Evolutionary conservation across 1,140 invertebrate genomes (phyloP), one percentile per base, ranked within the genome.

Genomic region (Procambarus clarkii): DNA sequence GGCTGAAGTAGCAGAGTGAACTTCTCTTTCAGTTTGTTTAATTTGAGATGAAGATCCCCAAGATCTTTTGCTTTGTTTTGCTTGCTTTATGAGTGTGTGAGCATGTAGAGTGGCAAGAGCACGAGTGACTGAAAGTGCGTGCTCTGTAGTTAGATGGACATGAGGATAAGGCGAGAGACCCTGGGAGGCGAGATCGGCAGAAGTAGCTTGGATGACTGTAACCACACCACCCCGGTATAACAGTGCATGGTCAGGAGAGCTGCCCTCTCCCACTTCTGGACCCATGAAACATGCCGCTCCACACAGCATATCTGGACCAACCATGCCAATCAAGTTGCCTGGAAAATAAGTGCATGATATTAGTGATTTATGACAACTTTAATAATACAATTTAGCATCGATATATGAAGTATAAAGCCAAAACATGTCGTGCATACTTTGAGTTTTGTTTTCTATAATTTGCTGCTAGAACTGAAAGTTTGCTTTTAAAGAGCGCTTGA

Each of bases 71-170:
- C 50, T 54, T 2, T 60, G 48, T 58, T 45, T 48, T n/a, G 60
- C 48, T 24, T 86, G 87, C 60, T 84, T 18, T 54, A 90, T 82
- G 34, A 86, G 54, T 46, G 86, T 74, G 64, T 86, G 54, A 13
- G 88, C 92, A 64, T 92, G 92, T 18, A 92, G 77, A 1, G 92
- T 90, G n/a, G 92, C 92, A 13, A 92, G 88, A 45, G 88, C 88
- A 9, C 92, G 87, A 18, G 92, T 92, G 87, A 92, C 77, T n/a
- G 78, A 18, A 15, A 86, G 83, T 50, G 92, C 92, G 34, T 92
- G 92, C 21, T 90, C 86, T 2, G 92, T 92, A 18, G 92, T 92
- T 18, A 92, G 83, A 78, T 90, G 76, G 77, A 48, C 45, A 8
- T 86, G 81, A n/a, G 92, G 92, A 82, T 92, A 92, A 2, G 84